These are phyloP conservation scores for Galeopsomyia nigrocyanea DNA, from an alignment of 2,888 invertebrate species.

Conservation along the genomic window DNA sequence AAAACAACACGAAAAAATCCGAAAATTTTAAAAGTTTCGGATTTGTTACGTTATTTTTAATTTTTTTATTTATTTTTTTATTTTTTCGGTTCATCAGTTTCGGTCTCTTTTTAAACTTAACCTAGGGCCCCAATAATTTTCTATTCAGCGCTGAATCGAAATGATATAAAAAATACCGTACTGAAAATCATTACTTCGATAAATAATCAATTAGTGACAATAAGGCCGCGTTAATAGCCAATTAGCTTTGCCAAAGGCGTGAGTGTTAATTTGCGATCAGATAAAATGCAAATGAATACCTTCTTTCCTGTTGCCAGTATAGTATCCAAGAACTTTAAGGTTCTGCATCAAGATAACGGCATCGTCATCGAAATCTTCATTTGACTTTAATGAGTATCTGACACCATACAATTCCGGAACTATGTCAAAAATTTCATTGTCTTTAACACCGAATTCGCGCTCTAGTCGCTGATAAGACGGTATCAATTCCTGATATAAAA, in stretches of 20 bases:
- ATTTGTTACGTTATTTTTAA: too few species aligned
- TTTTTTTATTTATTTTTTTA: too few species aligned
- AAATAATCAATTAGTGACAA: too few species aligned
- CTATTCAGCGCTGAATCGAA: neutral
- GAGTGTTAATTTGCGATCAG: neutral
- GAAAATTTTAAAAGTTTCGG: too few species aligned
- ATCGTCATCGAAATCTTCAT: constrained; percentile 71
- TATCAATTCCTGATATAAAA: constrained; percentile 71
- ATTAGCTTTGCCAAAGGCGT: too few species aligned
- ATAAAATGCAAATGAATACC: constrained; percentile 54
- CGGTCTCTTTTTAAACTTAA: too few species aligned
- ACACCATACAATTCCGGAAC: constrained; percentile 74
- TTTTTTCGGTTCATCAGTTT: too few species aligned
- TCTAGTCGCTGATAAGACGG: constrained; percentile 71
- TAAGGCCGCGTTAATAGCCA: too few species aligned
- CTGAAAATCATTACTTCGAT: too few species aligned
- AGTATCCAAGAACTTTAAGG: constrained; percentile 70
- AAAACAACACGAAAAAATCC: too few species aligned
- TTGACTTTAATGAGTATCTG: constrained; percentile 62
- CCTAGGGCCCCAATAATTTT: too few species aligned
- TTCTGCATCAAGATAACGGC: constrained; percentile 74
- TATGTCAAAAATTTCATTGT: constrained; percentile 68
- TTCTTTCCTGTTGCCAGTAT: constrained; percentile 69
- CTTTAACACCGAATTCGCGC: constrained; percentile 68
- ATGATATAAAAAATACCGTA: too few species aligned